Evolutionary conservation across 92 coral and sea anemone species (phyloP).

Genomic region (Isaurus tuberculatus): DNA sequence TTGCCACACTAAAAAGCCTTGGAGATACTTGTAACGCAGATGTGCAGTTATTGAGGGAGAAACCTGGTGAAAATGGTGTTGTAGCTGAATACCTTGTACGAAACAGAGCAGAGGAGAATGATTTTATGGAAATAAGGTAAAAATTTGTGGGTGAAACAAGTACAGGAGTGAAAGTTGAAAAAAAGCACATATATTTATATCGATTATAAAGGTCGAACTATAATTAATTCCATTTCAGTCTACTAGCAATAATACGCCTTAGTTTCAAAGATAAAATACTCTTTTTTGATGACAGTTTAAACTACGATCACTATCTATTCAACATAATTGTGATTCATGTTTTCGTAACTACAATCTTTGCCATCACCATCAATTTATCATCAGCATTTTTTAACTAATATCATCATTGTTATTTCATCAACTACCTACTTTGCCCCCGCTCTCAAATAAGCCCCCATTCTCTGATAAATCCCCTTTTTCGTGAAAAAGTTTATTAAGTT

Average conservation of each 20-base stretch:
- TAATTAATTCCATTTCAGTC: too few species aligned
- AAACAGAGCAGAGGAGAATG: constrained; percentile 85
- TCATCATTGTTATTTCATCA: neutral
- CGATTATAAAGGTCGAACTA: too few species aligned
- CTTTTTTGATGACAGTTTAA: neutral
- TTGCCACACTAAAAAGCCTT: constrained; percentile 80
- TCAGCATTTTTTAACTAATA: neutral
- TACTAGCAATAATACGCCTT: too few species aligned
- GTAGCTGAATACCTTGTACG: constrained; percentile 92
- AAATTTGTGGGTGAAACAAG: neutral
- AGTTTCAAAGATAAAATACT: neutral
- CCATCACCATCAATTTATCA: neutral
- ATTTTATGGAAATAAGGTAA: constrained; percentile 98
- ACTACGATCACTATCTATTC: neutral
- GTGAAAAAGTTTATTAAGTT: too few species aligned
- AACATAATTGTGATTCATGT: neutral
- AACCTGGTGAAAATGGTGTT: constrained; percentile 82
- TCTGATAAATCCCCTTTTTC: too few species aligned
- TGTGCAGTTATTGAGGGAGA: constrained; percentile 81
- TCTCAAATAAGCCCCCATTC: too few species aligned
- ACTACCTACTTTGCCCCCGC: too few species aligned
- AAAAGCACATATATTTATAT: too few species aligned
- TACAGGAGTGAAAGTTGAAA: too few species aligned
- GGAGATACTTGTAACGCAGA: constrained; percentile 84
- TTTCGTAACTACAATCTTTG: neutral